Percentiles rank a stretch among this genome's conserved stretches.
Conservation (phyloP, 2,113 vertebrate genomes). For the Megaleporinus macrocephalus region DNA sequence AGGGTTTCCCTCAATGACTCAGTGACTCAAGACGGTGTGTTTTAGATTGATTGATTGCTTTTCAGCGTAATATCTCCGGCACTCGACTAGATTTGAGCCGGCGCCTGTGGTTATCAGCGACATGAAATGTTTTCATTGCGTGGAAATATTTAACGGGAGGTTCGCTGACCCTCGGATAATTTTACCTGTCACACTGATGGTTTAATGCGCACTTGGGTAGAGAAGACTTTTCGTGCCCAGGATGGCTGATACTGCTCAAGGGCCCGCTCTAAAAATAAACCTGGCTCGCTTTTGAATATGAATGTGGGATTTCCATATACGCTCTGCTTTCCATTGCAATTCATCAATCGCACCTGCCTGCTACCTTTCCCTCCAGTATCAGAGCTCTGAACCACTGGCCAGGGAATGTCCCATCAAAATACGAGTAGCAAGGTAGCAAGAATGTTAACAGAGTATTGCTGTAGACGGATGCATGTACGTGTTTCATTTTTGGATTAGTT, state of each 20-base stretch:
- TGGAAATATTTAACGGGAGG: constrained; percentile 34
- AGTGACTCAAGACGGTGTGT: neutral
- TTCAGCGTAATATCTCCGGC: neutral
- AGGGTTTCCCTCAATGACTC: neutral
- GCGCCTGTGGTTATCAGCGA: constrained; percentile 14
- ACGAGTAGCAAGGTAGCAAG: constrained; percentile 50
- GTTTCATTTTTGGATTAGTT: no score
- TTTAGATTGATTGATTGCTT: neutral
- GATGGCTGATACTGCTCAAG: constrained; percentile 53
- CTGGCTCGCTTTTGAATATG: constrained; percentile 60
- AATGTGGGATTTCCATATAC: constrained; percentile 73
- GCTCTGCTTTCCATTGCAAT: constrained; percentile 72
- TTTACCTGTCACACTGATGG: constrained; percentile 50
- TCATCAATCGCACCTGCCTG: constrained; percentile 69
- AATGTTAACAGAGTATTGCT: no score
- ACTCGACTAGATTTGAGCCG: constrained; percentile 1
- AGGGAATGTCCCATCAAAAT: constrained; percentile 71
- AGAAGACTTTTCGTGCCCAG: constrained; percentile 25
- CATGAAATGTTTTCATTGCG: constrained; percentile 34
- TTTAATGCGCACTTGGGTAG: constrained; percentile 37
- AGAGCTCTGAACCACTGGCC: constrained; percentile 60
- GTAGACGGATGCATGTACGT: no score
- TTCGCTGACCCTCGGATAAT: constrained; percentile 39
- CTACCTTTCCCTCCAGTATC: constrained; percentile 63
- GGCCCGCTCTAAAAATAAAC: constrained; percentile 73